Base-by-base conservation (phyloP, 2,888 invertebrate genomes). In the Palloptera scutellata region DNA sequence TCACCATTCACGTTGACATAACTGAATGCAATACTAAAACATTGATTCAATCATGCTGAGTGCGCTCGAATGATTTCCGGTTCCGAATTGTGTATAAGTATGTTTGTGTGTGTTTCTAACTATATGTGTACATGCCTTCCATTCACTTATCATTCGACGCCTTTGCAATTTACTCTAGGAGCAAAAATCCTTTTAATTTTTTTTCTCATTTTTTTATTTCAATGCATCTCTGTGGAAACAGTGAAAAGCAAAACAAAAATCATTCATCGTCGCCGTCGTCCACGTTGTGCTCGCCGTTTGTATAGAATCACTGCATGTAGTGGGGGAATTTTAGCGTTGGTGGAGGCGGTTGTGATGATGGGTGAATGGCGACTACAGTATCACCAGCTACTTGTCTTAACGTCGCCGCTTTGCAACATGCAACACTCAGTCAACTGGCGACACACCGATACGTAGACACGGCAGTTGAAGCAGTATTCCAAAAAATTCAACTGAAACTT, bases 61-160 rank as follows among this genome's bases (percentile, higher is more conserved):
- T 63, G 67, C 67, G 66, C 69, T 67, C 42, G 61, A 69, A 69
- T 65, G 67, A 67, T 65, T 69, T 69, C 65, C 67, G 67, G 45
- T 67, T 64, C 63, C 69, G 67, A 63, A 55, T 66, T 64, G 53
- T 64, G 60, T 68, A 61, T 64, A 42, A 5, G 57, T 40, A 15
- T 3, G 19, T 15, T 15, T 17, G 10, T 42, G 17, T 43, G 30
- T 30, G 30, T 6, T n/a, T n/a, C n/a, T n/a, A n/a, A 52, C 13
- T 52, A 42, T n/a, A 51, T 48, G 48, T 20, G 15, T 30, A 20
- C 13, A 52, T 61, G 61, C n/a, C n/a, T 61, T 42, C 52, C 43
- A 61, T 66, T 66, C 70, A 65, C 67, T 65, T 65, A 69, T 69
- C 68, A 69, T 65, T 66, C 71, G 67, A 68, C 67, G 68, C 66